Base-by-base conservation (phyloP, 2,113 vertebrate species). In the Podarcis muralis region DNA sequence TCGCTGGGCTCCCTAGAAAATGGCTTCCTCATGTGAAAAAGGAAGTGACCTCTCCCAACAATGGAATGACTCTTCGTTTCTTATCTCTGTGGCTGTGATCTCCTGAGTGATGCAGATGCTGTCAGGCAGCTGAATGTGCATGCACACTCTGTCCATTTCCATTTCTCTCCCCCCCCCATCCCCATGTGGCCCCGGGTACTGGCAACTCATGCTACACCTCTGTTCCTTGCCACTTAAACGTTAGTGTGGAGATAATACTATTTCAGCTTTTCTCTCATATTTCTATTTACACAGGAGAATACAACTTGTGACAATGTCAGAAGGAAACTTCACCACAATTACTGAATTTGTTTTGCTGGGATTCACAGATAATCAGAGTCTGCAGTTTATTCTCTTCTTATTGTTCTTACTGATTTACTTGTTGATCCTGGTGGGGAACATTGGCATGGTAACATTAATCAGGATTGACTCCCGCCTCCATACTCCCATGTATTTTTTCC, bases 401-500 rank as follows among this genome's bases (percentile, higher is more conserved):
- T 4, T 85, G 2, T 85, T 85, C 27, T 53, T 85, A 11, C 3
- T 62, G 20, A 85, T 85, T 22, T 85, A 85, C 25, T 18, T 85
- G 22, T 9, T 13, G 15, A 62, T 37, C 13, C 32, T 74, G 57
- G 1, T n/a, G 30, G 68, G 25, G 2, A 72, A 53, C 48, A 53
- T 48, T 23, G 4, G 86, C 12, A 88, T 81, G 57, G 25, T 74
- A 35, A 43, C n/a, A 11, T 13, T 82, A 20, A 82, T 53, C 2
- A 74, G 1, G 27, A 40, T 76, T 66, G n/a, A 86, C 66, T 83
- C 91, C 7, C 83, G 48, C 5, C 91, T 95, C 22, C 90, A 83
- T 62, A 95, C 85, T 1, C 92, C 93, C 83, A 94, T 91, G 92
- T 95, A 94, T 37, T 96, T 94, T 74, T 92, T 94, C 76, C 92